These are phyloP conservation scores for Nasonia giraulti DNA, from an alignment of 1,140 invertebrate species.

Conservation along the genomic window DNA sequence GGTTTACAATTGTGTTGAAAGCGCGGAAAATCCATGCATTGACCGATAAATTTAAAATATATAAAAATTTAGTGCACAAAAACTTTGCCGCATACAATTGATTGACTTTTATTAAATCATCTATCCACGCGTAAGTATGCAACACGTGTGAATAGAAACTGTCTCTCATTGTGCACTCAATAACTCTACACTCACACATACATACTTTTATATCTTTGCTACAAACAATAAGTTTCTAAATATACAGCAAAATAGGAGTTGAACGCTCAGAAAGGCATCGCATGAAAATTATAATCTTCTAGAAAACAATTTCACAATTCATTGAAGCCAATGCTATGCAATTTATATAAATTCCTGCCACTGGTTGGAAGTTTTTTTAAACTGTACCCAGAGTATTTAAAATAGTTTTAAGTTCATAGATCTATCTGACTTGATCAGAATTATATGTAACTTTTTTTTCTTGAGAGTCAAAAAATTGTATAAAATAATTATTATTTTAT, in stretches of 20 bases:
- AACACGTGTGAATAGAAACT: constrained; percentile 11
- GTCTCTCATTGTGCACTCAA: constrained; percentile 26
- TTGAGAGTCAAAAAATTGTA: constrained; percentile 20
- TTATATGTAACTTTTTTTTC: background rate
- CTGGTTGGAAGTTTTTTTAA: constrained; percentile 50
- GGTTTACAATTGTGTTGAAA: background rate
- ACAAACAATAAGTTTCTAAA: constrained; percentile 12
- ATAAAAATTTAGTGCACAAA: background rate
- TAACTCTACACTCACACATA: constrained; percentile 21
- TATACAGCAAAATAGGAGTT: constrained; percentile 23
- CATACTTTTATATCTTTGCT: background rate
- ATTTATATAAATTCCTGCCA: constrained; percentile 30
- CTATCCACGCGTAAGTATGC: constrained; percentile 17
- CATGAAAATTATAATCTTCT: constrained; percentile 24
- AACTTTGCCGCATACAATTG: background rate
- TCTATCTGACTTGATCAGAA: constrained; percentile 14
- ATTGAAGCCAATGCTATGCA: background rate
- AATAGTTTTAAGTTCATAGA: constrained; percentile 27
- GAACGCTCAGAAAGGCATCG: constrained; percentile 24
- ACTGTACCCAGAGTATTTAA: constrained; percentile 47
- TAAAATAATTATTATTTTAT: constrained; percentile 12
- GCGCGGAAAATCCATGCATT: background rate
- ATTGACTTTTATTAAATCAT: constrained; percentile 19
- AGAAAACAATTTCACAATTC: constrained; percentile 15
- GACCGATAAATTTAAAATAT: background rate